Base-by-base conservation (phyloP, 2,888 invertebrate genomes). In the Nowickia ferox region DNA sequence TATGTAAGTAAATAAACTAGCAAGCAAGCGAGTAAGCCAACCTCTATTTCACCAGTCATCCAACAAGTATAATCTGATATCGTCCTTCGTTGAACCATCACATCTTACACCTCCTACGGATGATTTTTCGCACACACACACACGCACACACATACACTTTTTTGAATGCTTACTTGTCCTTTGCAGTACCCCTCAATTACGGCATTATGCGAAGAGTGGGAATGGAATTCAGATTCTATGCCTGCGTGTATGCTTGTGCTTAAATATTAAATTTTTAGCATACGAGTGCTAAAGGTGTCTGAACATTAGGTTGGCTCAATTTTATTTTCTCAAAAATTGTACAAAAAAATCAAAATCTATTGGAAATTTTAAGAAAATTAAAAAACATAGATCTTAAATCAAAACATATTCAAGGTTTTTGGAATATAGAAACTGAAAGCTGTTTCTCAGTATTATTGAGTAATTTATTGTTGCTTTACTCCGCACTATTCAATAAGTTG, bases 31-130 rank as follows among this genome's bases (percentile, higher is more conserved):
- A 40, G 57, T 40, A 46, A 74, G 48, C 65, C 48, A 66, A 44
- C 13, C 44, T 30, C 22, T 61, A 63, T 42, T 38, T 69, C 9
- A 19, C 13, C 38, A 53, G 81, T 48, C 17, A 57, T 40, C 22
- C 40, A 59, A 46, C 17, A 40, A 74, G 30, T 72, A 74, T 82
- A 82, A 78, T 78, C 51, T 63, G 51, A 85, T 78, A 82, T 74
- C 77, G 77, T 81, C 81, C 69, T 78, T 72, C 78, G 78, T 81
- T 85, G 19, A 59, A 42, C 42, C 65, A 77, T 53, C 66, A 72
- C 75, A 53, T 42, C 69, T 57, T 53, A 59, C 19, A 44, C n/a
- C 38, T 48, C 30, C 53, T 53, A 40, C 55, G 15, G 46, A 17
- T 13, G 30, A 69, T 42, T 59, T 1, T 69, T 44, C n/a, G 10